Evolutionary conservation across 2,888 invertebrate genomes (phyloP).

Genomic region (Polietes domitor): DNA sequence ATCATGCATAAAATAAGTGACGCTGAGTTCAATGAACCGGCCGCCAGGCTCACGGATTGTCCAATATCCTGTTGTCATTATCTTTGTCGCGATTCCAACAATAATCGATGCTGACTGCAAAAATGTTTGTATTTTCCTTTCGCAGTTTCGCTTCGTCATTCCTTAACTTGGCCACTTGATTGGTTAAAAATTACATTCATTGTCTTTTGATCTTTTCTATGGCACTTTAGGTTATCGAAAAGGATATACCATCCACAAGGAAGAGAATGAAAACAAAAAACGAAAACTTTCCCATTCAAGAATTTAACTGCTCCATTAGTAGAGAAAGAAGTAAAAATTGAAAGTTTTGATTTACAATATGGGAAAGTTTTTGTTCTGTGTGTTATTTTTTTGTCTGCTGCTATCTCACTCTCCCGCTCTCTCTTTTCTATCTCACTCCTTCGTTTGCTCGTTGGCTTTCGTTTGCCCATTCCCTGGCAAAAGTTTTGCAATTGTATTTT

Average conservation of each 20-base stretch:
- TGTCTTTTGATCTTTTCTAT: conserved; percentile 37
- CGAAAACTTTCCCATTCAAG: not conserved
- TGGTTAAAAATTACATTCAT: conserved; percentile 25
- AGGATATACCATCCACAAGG: not conserved
- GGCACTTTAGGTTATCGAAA: conserved; percentile 32
- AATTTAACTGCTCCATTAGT: conserved; percentile 42
- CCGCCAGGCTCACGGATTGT: not conserved
- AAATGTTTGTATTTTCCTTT: not conserved
- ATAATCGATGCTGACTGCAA: not conserved
- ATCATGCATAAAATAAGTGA: not conserved
- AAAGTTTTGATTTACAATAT: conserved; percentile 52
- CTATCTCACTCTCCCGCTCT: not conserved
- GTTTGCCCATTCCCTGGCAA: not conserved
- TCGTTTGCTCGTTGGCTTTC: not conserved
- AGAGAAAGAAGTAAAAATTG: conserved; percentile 21
- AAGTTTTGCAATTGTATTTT: conserved; percentile 47
- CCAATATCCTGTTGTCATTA: not conserved
- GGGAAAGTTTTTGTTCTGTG: conserved; percentile 38
- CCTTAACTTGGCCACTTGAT: conserved; percentile 29
- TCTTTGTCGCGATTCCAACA: not conserved
- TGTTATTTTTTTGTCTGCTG: not conserved
- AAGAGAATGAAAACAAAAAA: not conserved
- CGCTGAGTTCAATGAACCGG: not conserved
- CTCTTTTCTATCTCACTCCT: not conserved
- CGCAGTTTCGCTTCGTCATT: not conserved